Conservation (phyloP, 2,888 invertebrate genomes). For the Metallyticus violacea region DNA sequence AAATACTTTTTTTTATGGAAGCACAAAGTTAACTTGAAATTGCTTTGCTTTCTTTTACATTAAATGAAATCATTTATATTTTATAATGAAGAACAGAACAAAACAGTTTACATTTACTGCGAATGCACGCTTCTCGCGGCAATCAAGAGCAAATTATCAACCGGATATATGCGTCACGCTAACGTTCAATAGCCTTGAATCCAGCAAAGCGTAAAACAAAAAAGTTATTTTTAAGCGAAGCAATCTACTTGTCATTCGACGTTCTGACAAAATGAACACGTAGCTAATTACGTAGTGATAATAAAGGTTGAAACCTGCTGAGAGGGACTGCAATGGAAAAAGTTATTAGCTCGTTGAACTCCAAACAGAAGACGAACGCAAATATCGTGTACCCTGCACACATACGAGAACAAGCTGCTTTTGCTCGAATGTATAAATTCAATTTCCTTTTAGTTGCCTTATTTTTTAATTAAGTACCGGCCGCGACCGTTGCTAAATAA, state of each 20-base stretch:
- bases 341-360: neutral
- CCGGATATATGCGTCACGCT: neutral
- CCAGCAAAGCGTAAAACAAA: neutral
- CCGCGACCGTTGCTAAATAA: neutral
- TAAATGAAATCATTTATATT: neutral
- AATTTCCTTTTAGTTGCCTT: neutral
- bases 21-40: too few relatives aligned
- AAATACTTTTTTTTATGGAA: too few relatives aligned
- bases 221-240: neutral
- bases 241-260: neutral
- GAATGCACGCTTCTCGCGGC: neutral
- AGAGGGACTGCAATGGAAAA: neutral
- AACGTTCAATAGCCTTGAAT: neutral
- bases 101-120: neutral
- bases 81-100: neutral
- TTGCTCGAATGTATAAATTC: neutral
- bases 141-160: neutral
- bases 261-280: neutral
- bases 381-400: neutral
- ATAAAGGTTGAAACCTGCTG: neutral
- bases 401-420: neutral
- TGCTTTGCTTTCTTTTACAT: neutral
- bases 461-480: neutral
- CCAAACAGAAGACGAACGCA: neutral
- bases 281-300: neutral